phyloP scores from a whole-genome alignment of 1,140 invertebrate genomes.

The Dolichoris vasculosae region DNA sequence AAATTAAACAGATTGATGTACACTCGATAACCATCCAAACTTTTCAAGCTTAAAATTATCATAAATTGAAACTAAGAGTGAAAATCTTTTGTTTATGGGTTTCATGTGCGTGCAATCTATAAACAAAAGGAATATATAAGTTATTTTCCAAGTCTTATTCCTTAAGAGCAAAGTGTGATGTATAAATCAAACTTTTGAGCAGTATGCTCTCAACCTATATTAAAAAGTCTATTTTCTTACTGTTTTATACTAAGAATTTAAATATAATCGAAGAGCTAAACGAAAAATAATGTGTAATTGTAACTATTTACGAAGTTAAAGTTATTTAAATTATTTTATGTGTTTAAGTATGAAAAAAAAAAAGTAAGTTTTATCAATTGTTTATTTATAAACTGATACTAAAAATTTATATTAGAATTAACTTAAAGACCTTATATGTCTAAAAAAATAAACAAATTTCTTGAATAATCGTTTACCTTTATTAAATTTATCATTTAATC shows the following conservation, averaged over 20 bases:
- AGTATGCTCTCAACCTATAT: slow-evolving; percentile 5
- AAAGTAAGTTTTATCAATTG: slow-evolving; percentile 7
- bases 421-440: slow-evolving; percentile 5
- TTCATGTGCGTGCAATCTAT: not conserved
- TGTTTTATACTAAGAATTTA: slow-evolving; percentile 44
- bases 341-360: not conserved
- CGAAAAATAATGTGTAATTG: slow-evolving; percentile 31
- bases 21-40: not conserved
- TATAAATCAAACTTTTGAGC: slow-evolving; percentile 22
- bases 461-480: slow-evolving; percentile 29
- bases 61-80: slow-evolving; percentile 17
- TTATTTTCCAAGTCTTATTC: slow-evolving; percentile 13
- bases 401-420: slow-evolving; percentile 6
- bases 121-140: not conserved
- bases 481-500: slow-evolving; percentile 35
- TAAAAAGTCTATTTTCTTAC: slow-evolving; percentile 49
- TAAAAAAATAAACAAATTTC: slow-evolving; percentile 40
- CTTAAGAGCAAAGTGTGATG: slow-evolving; percentile 15
- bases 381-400: slow-evolving; percentile 20
- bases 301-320: not conserved
- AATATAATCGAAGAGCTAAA: slow-evolving; percentile 23
- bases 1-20: not conserved
- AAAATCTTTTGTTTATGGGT: not conserved
- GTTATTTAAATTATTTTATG: slow-evolving; percentile 32
- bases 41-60: not conserved